These are phyloP conservation scores for Cyphomyrus plagiostoma DNA, from an alignment of 2,113 vertebrate species.

Conservation along the genomic window DNA sequence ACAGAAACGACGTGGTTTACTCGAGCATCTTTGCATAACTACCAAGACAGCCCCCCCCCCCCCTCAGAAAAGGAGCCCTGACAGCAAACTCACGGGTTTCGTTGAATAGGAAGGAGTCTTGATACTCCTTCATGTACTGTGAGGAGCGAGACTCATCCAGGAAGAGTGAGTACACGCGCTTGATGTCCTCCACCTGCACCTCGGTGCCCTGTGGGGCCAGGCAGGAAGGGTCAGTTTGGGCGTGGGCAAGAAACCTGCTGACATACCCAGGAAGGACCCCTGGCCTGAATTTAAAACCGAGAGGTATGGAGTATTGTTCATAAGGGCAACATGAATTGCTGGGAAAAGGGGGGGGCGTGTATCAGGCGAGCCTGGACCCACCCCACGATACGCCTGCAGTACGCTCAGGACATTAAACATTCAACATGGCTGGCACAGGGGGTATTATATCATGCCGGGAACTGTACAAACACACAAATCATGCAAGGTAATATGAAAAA, in stretches of 20 bases:
- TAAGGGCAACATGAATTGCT: no score
- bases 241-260: neutral
- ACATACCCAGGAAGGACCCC: neutral
- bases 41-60: neutral
- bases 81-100: conserved; percentile 74
- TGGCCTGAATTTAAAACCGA: neutral
- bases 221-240: neutral
- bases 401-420: neutral
- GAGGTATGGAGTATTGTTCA: neutral
- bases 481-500: neutral
- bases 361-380: neutral
- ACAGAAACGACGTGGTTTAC: neutral
- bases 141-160: conserved; percentile 82
- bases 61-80: neutral
- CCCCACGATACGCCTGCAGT: neutral
- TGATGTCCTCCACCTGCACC: conserved; percentile 88
- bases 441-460: neutral
- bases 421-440: neutral
- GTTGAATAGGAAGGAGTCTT: conserved; percentile 87
- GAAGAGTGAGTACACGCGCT: conserved; percentile 83
- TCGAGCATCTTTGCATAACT: neutral
- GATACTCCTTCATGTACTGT: conserved; percentile 91
- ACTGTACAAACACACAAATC: neutral
- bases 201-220: conserved; percentile 69
- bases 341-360: no score